Base-by-base conservation (phyloP, 2,888 invertebrate genomes). In the Agrotis clavis region DNA sequence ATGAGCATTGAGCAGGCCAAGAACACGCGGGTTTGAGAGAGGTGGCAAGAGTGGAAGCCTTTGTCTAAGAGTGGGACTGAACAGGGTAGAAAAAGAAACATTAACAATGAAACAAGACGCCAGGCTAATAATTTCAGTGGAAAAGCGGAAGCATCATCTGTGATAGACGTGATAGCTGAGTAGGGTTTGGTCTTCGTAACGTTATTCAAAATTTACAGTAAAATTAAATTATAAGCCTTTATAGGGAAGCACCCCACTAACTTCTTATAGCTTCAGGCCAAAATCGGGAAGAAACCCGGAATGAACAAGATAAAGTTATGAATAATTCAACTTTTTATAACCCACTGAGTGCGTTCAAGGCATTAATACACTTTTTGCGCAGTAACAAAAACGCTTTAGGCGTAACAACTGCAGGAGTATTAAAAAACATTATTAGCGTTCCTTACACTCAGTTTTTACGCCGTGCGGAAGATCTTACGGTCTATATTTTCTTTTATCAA, bases 371-470 rank as follows among this genome's bases (percentile, higher is more conserved):
- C 48, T 84, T 74, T 68, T 76, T 72, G 54, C 71, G 21, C 56
- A 45, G 57, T 63, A 67, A 76, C 69, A 83, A 82, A 85, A 85
- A 83, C 71, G 68, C 51, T 69, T 73, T 69, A 54, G 68, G 56
- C 53, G 67, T 61, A 77, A 82, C 54, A 67, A 69, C 45, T 50
- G 53, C 63, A 71, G 53, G 66, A 48, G 57, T 71, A 74, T 74
- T 84, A 82, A 82, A 35, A 81, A 70, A 70, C 54, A 65, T 50
- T 63, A 72, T 65, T 18, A 60, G 60, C 60, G 81, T 81, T 83
- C 60, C 66, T 81, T 81, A 45, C 53, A 61, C 81, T 59, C 68
- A 65, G 61, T 83, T 81, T 81, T 81, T 83, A 80, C 45, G 50
- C 19, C 21, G 64, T 50, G 19, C 83, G 83, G 81, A 83, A 83